phyloP scores from a whole-genome alignment of 2,888 invertebrate species.

The Ectropis crepuscularia region DNA sequence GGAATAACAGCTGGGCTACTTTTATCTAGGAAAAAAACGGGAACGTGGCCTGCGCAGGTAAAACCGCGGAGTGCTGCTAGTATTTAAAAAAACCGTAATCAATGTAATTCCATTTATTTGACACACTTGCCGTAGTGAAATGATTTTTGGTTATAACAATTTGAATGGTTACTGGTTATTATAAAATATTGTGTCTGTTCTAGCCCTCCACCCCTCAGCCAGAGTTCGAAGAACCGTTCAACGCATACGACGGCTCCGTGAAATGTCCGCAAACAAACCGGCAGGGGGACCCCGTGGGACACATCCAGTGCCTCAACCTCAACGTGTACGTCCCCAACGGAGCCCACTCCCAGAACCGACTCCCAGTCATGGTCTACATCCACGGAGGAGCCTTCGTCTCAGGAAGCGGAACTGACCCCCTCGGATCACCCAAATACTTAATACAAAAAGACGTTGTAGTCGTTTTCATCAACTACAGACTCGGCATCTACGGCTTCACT shows the following conservation, averaged over 20 bases:
- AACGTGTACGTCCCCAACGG: conserved; percentile 60
- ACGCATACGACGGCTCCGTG: conserved; percentile 25
- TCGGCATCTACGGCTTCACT: conserved; percentile 55
- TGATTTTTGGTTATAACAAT: neutral
- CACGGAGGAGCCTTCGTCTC: conserved; percentile 52
- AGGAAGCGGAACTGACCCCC: conserved; percentile 52
- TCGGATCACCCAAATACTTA: conserved; percentile 45
- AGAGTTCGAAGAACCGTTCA: conserved; percentile 39
- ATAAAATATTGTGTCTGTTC: conserved; percentile 2
- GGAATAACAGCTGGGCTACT: too few species aligned
- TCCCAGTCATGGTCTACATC: conserved; percentile 61
- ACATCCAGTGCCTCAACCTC: conserved; percentile 53
- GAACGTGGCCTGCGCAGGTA: too few species aligned
- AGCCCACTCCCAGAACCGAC: conserved; percentile 39
- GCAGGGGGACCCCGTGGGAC: conserved; percentile 3
- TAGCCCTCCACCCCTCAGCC: conserved; percentile 19
- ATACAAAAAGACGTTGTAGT: conserved; percentile 48
- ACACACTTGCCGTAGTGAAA: too few species aligned
- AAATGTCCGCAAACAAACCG: conserved; percentile 16
- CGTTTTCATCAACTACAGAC: conserved; percentile 52
- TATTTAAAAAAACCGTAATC: too few species aligned
- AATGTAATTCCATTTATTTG: too few species aligned
- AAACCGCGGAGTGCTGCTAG: too few species aligned
- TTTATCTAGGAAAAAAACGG: too few species aligned
- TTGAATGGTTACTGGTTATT: too few species aligned